Conservation (phyloP, 2,888 invertebrate species). For the Epinotia bilunana region DNA sequence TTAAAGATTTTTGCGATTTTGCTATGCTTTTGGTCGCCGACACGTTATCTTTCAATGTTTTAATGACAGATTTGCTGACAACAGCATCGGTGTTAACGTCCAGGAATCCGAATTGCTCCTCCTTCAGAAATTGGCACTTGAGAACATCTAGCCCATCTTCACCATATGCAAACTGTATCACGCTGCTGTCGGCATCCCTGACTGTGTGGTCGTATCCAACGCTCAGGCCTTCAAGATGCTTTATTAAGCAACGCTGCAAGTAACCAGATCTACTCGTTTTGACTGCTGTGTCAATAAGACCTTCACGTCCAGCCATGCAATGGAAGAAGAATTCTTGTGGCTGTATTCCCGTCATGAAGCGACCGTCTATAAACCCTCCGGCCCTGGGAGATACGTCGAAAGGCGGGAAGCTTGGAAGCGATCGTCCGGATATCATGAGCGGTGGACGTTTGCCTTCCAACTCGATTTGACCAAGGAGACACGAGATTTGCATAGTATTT, state of each 20-base stretch:
- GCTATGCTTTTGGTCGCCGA: conserved; percentile 78
- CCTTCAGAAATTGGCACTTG: conserved; percentile 92
- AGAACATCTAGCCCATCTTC: conserved; percentile 97
- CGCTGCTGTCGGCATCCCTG: conserved; percentile 95
- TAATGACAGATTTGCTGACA: conserved; percentile 82
- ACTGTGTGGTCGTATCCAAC: conserved; percentile 98
- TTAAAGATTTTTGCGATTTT: conserved; percentile 84
- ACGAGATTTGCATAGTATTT: conserved; percentile 99
- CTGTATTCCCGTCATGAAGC: conserved; percentile 99
- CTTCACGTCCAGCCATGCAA: conserved; percentile 99
- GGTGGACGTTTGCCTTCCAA: conserved; percentile 99
- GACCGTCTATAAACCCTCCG: conserved; percentile 97
- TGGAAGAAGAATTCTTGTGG: conserved; percentile 99
- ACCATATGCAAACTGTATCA: conserved; percentile 97
- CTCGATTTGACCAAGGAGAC: conserved; percentile 98
- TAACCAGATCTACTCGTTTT: conserved; percentile 99
- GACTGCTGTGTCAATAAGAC: conserved; percentile 99
- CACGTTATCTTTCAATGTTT: conserved; percentile 84
- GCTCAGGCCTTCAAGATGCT: conserved; percentile 98
- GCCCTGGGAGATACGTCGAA: conserved; percentile 95
- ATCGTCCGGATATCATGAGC: conserved; percentile 95
- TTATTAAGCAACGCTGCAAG: conserved; percentile 97
- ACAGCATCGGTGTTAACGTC: conserved; percentile 91
- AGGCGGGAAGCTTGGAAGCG: conserved; percentile 95
- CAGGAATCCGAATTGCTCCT: conserved; percentile 91